phyloP scores from a whole-genome alignment of 2,113 vertebrate genomes.

The Percina caprodes region DNA sequence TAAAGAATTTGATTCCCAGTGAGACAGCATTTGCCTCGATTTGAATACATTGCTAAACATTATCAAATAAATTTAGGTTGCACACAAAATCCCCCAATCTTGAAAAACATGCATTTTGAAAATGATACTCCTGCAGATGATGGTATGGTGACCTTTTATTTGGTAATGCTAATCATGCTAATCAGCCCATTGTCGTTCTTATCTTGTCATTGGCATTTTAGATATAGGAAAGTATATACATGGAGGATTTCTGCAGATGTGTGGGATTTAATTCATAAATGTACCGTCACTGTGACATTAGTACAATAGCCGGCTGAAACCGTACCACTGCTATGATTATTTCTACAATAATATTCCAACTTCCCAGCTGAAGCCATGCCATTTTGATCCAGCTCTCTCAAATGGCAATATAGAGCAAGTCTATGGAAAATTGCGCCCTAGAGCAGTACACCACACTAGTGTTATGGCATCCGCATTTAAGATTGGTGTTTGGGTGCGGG shows the following conservation, averaged over 20 bases:
- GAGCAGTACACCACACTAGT: constrained; percentile 70
- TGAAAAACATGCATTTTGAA: constrained; percentile 8
- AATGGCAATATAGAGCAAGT: constrained; percentile 69
- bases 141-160: constrained; percentile 24
- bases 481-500: constrained; percentile 56
- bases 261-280: constrained; percentile 42
- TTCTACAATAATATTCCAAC: constrained; percentile 55
- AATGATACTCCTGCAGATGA: neutral
- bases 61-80: neutral
- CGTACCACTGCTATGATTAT: constrained; percentile 52
- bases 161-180: constrained; percentile 42
- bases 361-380: constrained; percentile 52
- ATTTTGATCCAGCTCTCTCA: constrained; percentile 56
- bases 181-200: constrained; percentile 65
- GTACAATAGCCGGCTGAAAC: constrained; percentile 42
- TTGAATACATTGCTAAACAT: neutral
- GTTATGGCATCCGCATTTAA: constrained; percentile 65
- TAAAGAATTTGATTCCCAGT: neutral
- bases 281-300: constrained; percentile 45
- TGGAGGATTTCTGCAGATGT: constrained; percentile 47
- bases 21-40: neutral
- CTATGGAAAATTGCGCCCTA: constrained; percentile 76
- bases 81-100: neutral
- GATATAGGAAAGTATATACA: constrained; percentile 39
- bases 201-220: constrained; percentile 59